Percentiles rank a stretch among this genome's conserved stretches.
Conservation (phyloP, 1,140 invertebrate species). For the Sitobion miscanthi region DNA sequence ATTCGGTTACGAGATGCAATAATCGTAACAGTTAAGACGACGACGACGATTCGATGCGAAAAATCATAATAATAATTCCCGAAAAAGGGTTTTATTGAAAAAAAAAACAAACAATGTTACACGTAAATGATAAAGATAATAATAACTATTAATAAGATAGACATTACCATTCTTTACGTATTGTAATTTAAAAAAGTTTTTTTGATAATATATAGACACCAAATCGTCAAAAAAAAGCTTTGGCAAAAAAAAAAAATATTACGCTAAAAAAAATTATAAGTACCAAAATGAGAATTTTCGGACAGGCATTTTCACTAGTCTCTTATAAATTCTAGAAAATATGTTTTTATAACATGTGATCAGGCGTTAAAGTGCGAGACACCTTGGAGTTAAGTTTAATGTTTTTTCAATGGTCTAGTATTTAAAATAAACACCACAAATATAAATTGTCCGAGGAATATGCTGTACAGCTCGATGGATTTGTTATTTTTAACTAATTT, state of each 20-base stretch:
- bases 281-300: background rate
- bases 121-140: background rate
- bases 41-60: too few species aligned
- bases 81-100: too few species aligned
- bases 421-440: background rate
- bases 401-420: background rate
- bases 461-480: background rate
- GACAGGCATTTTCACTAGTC: background rate
- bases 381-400: background rate
- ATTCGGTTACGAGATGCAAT: too few species aligned
- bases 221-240: too few species aligned
- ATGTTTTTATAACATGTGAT: too few species aligned
- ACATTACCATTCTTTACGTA: background rate
- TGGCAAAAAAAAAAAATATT: too few species aligned
- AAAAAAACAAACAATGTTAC: too few species aligned
- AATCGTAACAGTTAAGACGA: too few species aligned
- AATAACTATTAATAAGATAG: background rate
- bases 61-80: too few species aligned
- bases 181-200: background rate
- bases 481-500: conserved; percentile 20
- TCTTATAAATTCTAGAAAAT: too few species aligned
- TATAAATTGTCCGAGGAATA: background rate
- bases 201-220: background rate
- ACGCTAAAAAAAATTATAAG: too few species aligned
- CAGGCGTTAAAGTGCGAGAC: background rate